Percentiles rank a stretch among this genome's conserved stretches.
phyloP scores from a whole-genome alignment of 2,888 invertebrate species.

The Drosophila neotestacea region DNA sequence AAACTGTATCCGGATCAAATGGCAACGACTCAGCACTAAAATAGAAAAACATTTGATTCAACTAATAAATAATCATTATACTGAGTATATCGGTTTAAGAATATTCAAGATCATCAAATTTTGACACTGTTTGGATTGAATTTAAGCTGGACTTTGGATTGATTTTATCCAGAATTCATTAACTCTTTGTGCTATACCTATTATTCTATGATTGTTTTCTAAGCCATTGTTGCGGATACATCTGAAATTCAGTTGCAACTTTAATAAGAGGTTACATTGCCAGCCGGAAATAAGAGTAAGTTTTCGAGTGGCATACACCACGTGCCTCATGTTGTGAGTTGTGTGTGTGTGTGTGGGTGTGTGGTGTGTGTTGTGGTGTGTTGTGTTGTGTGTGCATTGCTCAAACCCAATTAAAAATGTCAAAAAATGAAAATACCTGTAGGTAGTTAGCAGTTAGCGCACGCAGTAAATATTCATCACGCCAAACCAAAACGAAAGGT shows the following conservation, averaged over 20 bases:
- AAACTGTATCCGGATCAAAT: too few species aligned
- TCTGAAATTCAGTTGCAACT: constrained; percentile 21
- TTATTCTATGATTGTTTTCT: background rate
- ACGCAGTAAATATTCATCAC: constrained; percentile 83
- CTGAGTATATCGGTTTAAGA: too few species aligned
- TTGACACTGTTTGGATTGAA: too few species aligned
- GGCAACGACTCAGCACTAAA: too few species aligned
- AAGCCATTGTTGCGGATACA: background rate
- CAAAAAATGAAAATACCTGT: constrained; percentile 79
- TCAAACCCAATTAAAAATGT: constrained; percentile 81
- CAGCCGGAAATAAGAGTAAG: constrained; percentile 49
- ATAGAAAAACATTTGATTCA: too few species aligned
- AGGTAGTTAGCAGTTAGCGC: constrained; percentile 81
- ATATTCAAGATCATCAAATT: too few species aligned
- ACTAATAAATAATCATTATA: too few species aligned
- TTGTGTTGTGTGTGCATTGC: constrained; percentile 55
- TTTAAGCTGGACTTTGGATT: too few species aligned
- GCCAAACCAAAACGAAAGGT: constrained; percentile 53
- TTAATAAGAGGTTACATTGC: constrained; percentile 50
- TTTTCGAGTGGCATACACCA: constrained; percentile 18
- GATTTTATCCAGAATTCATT: too few species aligned
- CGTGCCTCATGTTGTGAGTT: background rate
- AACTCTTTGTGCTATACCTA: background rate
- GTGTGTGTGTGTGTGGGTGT: background rate
- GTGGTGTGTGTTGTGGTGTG: constrained; percentile 18